Conservation (phyloP, 2,888 invertebrate genomes). For the Furcula furcula region DNA sequence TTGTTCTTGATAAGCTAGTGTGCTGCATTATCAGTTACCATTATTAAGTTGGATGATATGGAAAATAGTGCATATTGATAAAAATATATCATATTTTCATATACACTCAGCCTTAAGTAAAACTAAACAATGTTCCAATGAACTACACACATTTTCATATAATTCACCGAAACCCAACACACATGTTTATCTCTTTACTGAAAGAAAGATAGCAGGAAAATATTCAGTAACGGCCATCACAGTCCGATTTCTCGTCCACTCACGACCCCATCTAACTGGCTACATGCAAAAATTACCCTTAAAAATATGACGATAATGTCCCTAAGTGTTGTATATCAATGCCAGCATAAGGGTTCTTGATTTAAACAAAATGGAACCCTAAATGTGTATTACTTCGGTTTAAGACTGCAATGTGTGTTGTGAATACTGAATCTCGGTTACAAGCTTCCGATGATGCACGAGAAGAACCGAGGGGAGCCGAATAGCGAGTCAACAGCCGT, state of each 20-base stretch:
- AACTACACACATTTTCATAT: constrained; percentile 8
- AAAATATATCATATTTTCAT: too few species aligned
- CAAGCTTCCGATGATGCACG: constrained; percentile 55
- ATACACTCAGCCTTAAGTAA: too few species aligned
- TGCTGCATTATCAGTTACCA: too few species aligned
- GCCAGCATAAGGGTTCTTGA: too few species aligned
- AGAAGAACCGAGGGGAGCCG: constrained; percentile 55
- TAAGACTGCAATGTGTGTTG: constrained; percentile 54
- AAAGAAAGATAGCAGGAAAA: constrained; percentile 66
- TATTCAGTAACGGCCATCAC: constrained; percentile 61
- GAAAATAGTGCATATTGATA: too few species aligned
- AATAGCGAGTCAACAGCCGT: constrained; percentile 39
- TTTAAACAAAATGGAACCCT: too few species aligned
- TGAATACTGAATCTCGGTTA: constrained; percentile 64
- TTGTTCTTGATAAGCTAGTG: too few species aligned
- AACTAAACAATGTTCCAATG: not conserved
- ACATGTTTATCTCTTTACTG: constrained; percentile 59
- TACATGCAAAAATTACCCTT: constrained; percentile 36
- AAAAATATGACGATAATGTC: constrained; percentile 10
- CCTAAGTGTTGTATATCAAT: constrained; percentile 29
- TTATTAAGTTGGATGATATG: too few species aligned
- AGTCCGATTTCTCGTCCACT: constrained; percentile 46
- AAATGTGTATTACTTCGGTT: too few species aligned
- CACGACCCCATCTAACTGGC: constrained; percentile 4
- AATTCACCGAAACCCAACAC: constrained; percentile 25